These are phyloP conservation scores for Tachina grossa DNA, from an alignment of 2,888 invertebrate species.

Conservation along the genomic window DNA sequence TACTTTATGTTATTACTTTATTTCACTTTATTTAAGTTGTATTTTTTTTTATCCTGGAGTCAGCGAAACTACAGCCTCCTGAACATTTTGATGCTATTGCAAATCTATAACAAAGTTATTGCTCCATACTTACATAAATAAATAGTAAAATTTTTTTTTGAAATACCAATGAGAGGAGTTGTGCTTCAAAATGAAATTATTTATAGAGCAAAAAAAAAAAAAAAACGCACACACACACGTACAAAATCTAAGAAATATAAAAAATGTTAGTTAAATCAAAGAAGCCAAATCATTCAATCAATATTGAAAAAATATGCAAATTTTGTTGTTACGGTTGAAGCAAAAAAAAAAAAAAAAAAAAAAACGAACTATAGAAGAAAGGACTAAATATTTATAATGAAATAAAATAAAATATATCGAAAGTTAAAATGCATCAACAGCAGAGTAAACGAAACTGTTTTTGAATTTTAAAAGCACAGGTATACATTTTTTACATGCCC, in stretches of 20 bases:
- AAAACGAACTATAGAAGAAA: background rate
- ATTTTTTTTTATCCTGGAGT: background rate
- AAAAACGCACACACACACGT: too few relatives aligned
- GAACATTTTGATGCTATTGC: conserved; percentile 10
- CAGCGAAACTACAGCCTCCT: conserved; percentile 13
- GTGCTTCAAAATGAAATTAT: conserved; percentile 11
- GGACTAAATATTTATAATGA: conserved; percentile 14
- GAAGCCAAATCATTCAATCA: conserved; percentile 50
- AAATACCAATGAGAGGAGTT: conserved; percentile 49
- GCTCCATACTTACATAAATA: conserved; percentile 63
- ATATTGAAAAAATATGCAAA: conserved; percentile 64
- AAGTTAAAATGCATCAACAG: background rate
- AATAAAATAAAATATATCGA: background rate
- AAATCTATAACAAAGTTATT: conserved; percentile 20
- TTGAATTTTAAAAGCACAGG: conserved; percentile 18
- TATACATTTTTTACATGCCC: background rate
- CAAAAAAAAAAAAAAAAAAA: background rate
- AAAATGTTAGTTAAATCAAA: conserved; percentile 55
- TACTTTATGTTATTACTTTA: background rate
- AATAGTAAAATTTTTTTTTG: conserved; percentile 42
- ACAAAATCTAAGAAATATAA: background rate
- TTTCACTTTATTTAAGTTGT: background rate
- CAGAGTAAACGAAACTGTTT: conserved; percentile 14
- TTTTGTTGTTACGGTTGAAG: conserved; percentile 8
- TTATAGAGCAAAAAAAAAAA: background rate